These are phyloP conservation scores for Thripadectes ignobilis DNA, from an alignment of 2,797 vertebrate genomes.

Conservation along the genomic window DNA sequence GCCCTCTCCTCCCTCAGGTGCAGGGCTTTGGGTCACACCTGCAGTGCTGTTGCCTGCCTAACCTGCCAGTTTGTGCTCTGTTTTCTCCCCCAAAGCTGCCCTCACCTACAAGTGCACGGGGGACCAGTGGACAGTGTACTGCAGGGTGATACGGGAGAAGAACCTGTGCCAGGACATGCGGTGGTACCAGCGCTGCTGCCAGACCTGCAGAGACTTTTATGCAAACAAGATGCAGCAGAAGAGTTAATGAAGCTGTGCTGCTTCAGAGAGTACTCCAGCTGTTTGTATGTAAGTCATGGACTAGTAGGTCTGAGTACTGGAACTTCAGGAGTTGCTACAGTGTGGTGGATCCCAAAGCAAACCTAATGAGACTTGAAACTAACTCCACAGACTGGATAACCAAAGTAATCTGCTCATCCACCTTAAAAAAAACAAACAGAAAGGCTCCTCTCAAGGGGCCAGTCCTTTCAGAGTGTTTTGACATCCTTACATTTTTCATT, in stretches of 20 bases:
- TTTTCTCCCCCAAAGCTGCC: slow-evolving; percentile 80
- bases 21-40: not conserved
- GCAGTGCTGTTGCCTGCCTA: not conserved
- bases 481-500: slow-evolving; percentile 54
- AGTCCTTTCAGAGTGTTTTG: slow-evolving; percentile 54
- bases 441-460: slow-evolving; percentile 61
- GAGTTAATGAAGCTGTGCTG: slow-evolving; percentile 76
- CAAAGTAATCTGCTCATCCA: slow-evolving; percentile 60
- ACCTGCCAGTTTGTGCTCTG: slow-evolving; percentile 23
- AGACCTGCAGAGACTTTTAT: slow-evolving; percentile 97
- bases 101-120: slow-evolving; percentile 94
- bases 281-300: slow-evolving; percentile 61
- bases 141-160: slow-evolving; percentile 92
- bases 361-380: slow-evolving; percentile 76
- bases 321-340: slow-evolving; percentile 35
- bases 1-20: not conserved
- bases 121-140: slow-evolving; percentile 97
- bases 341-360: slow-evolving; percentile 72
- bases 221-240: slow-evolving; percentile 87
- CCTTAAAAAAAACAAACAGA: not conserved
- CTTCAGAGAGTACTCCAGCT: slow-evolving; percentile 57
- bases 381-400: slow-evolving; percentile 74
- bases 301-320: slow-evolving; percentile 57
- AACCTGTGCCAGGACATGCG: slow-evolving; percentile 96
- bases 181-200: slow-evolving; percentile 97